Evolutionary conservation across 2,888 invertebrate species (phyloP).

Genomic region (Heliconius ethilla): DNA sequence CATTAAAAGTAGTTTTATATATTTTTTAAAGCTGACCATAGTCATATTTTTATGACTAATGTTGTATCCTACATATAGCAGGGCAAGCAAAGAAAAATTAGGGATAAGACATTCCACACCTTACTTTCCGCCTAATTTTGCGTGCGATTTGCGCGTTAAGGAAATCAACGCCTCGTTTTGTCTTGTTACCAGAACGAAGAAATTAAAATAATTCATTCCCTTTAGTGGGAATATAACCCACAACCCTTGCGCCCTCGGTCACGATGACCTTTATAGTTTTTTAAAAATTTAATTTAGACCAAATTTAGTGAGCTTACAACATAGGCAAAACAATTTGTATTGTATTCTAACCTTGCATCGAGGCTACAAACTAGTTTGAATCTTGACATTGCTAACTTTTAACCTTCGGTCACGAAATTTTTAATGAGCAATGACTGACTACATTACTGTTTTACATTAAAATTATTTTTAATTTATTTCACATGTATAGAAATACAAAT

Average conservation of each 20-base stretch:
- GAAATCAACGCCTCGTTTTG: too few relatives aligned
- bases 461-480: background rate
- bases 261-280: background rate
- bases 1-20: too few relatives aligned
- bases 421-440: background rate
- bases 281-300: background rate
- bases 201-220: too few relatives aligned
- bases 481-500: background rate
- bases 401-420: conserved; percentile 5
- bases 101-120: too few relatives aligned
- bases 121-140: too few relatives aligned
- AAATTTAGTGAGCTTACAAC: background rate
- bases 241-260: background rate
- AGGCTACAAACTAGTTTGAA: background rate
- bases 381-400: conserved; percentile 19
- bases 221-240: too few relatives aligned
- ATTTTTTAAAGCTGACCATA: too few relatives aligned
- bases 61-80: too few relatives aligned
- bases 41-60: too few relatives aligned
- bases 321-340: background rate
- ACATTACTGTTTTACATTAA: background rate
- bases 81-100: too few relatives aligned
- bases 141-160: too few relatives aligned
- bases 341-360: background rate
- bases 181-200: too few relatives aligned